These are phyloP conservation scores for Automeris io DNA, from an alignment of 2,888 invertebrate species.

Conservation along the genomic window DNA sequence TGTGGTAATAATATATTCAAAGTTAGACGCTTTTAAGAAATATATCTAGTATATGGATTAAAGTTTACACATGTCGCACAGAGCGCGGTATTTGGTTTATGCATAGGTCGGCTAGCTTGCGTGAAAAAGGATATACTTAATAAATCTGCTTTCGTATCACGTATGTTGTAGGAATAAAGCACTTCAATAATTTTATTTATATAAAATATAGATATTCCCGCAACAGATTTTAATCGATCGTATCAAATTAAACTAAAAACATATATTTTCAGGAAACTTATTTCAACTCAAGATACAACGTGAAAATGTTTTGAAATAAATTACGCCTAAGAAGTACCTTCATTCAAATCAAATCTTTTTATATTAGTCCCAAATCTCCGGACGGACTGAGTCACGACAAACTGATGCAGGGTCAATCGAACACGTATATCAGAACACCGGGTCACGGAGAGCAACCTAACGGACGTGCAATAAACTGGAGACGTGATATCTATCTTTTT, in stretches of 20 bases:
- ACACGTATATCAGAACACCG: conserved; percentile 53
- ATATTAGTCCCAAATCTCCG: conserved; percentile 5
- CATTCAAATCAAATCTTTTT: conserved; percentile 4
- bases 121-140: too few relatives aligned
- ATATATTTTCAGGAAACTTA: background rate
- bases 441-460: conserved; percentile 49
- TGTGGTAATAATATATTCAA: too few relatives aligned
- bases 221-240: too few relatives aligned
- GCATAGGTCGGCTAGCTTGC: too few relatives aligned
- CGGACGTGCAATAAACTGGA: conserved; percentile 67
- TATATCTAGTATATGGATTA: too few relatives aligned
- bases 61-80: too few relatives aligned
- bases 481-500: conserved; percentile 61
- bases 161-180: too few relatives aligned
- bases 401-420: conserved; percentile 36
- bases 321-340: background rate
- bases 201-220: too few relatives aligned
- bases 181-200: too few relatives aligned
- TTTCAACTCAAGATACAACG: background rate
- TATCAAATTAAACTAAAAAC: background rate
- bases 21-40: too few relatives aligned
- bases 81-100: too few relatives aligned
- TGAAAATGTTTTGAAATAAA: background rate
- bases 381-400: conserved; percentile 14
- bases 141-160: too few relatives aligned